Evolutionary conservation across 2,113 vertebrate genomes (phyloP), one percentile per base, ranked within the genome.

Genomic region (Pelecanus crispus): DNA sequence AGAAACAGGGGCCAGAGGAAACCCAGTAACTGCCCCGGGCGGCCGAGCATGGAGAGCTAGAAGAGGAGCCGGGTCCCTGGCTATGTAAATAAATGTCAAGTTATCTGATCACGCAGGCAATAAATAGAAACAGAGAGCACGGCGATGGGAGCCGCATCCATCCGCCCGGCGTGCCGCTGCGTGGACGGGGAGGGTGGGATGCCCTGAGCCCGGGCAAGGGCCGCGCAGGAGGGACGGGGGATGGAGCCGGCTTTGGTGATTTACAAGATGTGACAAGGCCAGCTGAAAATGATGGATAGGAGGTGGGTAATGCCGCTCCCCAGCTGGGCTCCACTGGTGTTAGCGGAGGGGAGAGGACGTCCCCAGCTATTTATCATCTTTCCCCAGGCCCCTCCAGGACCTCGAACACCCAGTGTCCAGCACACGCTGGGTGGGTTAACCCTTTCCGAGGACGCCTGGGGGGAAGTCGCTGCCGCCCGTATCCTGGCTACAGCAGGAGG

Each of bases 311-410:
- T 3, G 38, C 56, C 31, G 74, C 86, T 79, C 45, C 92, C 92
- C 90, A 91, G 92, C 92, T 95, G 92, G 90, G 94, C 89, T 81
- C 88, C 32, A 10, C 9, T 34, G 86, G 88, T 49, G 59, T 61
- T 70, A 28, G 73, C 1, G 3, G 16, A 61, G 86, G 56, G 42
- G 75, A 87, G 26, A 52, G 74, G 68, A 90, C 16, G 12, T 66
- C 80, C 77, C 77, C 65, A 28, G 65, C 90, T 82, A 95, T 96
- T 90, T 49, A 82, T 96, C 92, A 96, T 80, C 83, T n/a, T 17
- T n/a, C 59, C 53, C 56, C 83, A 26, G 70, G 68, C 49, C 52
- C 72, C 42, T 3, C 9, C 2, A 31, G 81, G 38, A 11, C 52
- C 1, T 7, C 1, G 82, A 34, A 26, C 74, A 49, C 62, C 79